Percentiles rank a stretch among this genome's conserved stretches.
Conservation (phyloP, 2,113 vertebrate genomes). For the Neolamprologus falcicula region DNA sequence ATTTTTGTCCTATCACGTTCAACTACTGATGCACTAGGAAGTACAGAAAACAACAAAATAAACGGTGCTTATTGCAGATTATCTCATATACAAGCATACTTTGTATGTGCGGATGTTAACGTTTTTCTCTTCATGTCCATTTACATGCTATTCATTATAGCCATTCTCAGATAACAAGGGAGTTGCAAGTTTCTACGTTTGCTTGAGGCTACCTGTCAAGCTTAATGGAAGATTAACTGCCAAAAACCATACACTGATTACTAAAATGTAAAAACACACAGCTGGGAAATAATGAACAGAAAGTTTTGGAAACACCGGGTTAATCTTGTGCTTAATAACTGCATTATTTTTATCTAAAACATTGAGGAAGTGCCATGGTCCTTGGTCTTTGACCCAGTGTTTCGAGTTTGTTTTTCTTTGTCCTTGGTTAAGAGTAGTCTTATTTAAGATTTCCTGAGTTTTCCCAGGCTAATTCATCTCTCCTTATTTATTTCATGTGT, state of each 20-base stretch:
- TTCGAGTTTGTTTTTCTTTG: neutral
- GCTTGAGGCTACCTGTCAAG: neutral
- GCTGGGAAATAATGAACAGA: neutral
- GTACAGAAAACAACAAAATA: neutral
- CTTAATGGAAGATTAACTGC: neutral
- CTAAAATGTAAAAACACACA: neutral
- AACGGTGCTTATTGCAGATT: fast-evolving
- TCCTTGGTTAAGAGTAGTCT: neutral
- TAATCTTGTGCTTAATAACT: neutral
- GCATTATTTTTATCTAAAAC: neutral
- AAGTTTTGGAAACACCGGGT: neutral
- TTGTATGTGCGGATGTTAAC: fast-evolving
- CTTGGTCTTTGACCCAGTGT: neutral
- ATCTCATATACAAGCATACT: neutral
- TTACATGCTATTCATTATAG: neutral
- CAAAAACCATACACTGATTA: neutral
- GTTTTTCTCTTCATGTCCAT: neutral
- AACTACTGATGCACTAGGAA: neutral
- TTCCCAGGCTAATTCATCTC: neutral
- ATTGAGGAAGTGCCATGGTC: neutral
- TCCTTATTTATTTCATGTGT: neutral
- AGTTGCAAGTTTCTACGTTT: neutral
- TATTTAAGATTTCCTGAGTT: neutral
- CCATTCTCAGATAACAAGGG: neutral
- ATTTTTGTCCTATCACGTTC: neutral